Conservation (phyloP, 2,888 invertebrate genomes). For the Papilio demoleus region DNA sequence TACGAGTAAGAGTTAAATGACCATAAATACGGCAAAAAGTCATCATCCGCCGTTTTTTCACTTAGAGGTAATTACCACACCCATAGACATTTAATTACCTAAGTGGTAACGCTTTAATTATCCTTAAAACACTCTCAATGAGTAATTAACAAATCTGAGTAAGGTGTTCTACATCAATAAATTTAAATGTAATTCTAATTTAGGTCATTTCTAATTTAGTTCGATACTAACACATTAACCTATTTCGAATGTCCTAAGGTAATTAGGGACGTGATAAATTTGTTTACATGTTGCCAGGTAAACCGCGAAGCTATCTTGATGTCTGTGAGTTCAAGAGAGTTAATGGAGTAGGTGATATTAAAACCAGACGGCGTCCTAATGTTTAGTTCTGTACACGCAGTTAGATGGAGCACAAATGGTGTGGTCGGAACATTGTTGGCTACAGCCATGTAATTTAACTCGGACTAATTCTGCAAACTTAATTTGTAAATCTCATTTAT, state of each 20-base stretch:
- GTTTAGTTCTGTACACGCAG: conserved; percentile 45
- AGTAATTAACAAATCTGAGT: no score
- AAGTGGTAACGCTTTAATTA: no score
- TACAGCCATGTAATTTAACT: conserved; percentile 37
- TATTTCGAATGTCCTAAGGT: conserved; percentile 24
- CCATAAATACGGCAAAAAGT: no score
- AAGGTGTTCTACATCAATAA: background rate
- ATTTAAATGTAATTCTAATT: background rate
- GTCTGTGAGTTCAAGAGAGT: conserved; percentile 63
- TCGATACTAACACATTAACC: conserved; percentile 16
- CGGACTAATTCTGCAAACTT: conserved; percentile 35
- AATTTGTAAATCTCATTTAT: conserved; percentile 24
- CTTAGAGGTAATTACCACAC: no score
- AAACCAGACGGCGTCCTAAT: conserved; percentile 71
- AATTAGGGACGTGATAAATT: conserved; percentile 37
- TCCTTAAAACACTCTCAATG: no score
- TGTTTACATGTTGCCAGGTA: conserved; percentile 40
- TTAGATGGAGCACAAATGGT: conserved; percentile 40
- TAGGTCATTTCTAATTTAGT: background rate
- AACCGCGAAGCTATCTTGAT: conserved; percentile 39
- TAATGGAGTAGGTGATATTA: conserved; percentile 79
- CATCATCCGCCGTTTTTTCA: no score
- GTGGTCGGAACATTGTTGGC: conserved; percentile 38
- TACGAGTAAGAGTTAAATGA: no score
- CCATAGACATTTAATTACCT: no score